These are phyloP conservation scores for Acleris sparsana DNA, from an alignment of 2,888 invertebrate species.

Conservation along the genomic window DNA sequence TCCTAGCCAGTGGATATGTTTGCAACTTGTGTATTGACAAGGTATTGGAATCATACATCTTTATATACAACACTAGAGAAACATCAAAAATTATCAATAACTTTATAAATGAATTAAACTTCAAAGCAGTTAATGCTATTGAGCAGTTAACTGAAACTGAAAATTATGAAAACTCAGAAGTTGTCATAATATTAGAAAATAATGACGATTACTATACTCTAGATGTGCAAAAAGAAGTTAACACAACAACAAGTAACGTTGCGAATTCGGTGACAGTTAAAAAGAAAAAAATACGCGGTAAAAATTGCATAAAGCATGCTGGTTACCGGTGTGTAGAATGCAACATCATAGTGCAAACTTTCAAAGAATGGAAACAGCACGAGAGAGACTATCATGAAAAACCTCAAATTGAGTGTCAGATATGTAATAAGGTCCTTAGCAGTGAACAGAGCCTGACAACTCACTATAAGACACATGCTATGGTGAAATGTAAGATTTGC, in stretches of 20 bases:
- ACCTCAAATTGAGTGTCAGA: slow-evolving; percentile 50
- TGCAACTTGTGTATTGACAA: slow-evolving; percentile 57
- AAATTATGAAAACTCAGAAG: slow-evolving; percentile 49
- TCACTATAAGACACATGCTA: slow-evolving; percentile 54
- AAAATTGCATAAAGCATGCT: slow-evolving; percentile 24
- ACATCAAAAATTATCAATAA: slow-evolving; percentile 50
- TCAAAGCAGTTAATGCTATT: slow-evolving; percentile 52
- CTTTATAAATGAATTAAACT: slow-evolving; percentile 54
- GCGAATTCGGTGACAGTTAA: slow-evolving; percentile 16
- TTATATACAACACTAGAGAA: slow-evolving; percentile 56
- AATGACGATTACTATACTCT: slow-evolving; percentile 38
- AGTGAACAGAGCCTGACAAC: slow-evolving; percentile 55
- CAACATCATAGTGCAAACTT: slow-evolving; percentile 31
- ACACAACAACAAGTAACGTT: slow-evolving; percentile 15
- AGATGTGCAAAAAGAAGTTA: slow-evolving; percentile 2
- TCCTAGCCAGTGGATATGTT: slow-evolving; percentile 48
- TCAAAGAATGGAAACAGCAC: slow-evolving; percentile 39
- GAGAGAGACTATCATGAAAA: slow-evolving; percentile 46
- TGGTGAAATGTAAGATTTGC: slow-evolving; percentile 54
- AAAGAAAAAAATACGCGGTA: slow-evolving; percentile 22
- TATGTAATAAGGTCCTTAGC: slow-evolving; percentile 54
- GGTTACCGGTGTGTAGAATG: slow-evolving; percentile 34
- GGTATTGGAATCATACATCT: slow-evolving; percentile 55
- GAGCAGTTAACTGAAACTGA: slow-evolving; percentile 44
- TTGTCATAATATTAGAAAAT: slow-evolving; percentile 59